Evolutionary conservation across 1,140 invertebrate species (phyloP).

Genomic region (Heliconius eleuchia): DNA sequence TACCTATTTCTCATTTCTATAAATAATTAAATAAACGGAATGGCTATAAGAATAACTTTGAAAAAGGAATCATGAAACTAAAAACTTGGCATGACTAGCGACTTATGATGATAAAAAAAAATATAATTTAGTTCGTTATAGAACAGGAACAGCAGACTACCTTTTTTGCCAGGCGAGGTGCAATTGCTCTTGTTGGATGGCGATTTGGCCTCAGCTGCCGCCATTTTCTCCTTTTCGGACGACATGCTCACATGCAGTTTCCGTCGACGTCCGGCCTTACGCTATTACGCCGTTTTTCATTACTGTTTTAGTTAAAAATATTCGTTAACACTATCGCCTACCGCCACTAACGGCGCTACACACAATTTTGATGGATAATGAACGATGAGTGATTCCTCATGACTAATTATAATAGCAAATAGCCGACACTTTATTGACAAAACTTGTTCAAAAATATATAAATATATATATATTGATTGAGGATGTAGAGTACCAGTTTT

Average conservation of each 20-base stretch:
- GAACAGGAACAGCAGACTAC: constrained; percentile 41
- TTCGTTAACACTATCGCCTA: constrained; percentile 41
- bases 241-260: constrained; percentile 60
- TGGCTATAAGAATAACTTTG: neutral
- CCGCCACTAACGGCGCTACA: constrained; percentile 47
- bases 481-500: constrained; percentile 18
- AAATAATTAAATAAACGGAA: too few relatives aligned
- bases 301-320: constrained; percentile 50
- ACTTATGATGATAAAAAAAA: neutral
- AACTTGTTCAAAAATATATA: constrained; percentile 20
- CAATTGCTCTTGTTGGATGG: constrained; percentile 76
- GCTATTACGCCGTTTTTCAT: constrained; percentile 56
- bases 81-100: neutral
- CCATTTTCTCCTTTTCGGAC: constrained; percentile 77
- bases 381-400: constrained; percentile 45
- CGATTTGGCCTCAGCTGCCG: constrained; percentile 67
- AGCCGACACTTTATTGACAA: constrained; percentile 59
- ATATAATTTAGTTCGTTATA: neutral
- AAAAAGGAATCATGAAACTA: neutral
- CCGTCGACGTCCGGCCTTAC: constrained; percentile 48
- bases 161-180: constrained; percentile 77
- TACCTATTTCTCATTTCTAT: too few relatives aligned
- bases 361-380: constrained; percentile 52
- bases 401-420: constrained; percentile 63
- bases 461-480: constrained; percentile 9